phyloP scores from a whole-genome alignment of 2,113 vertebrate species.

The Thalassarche chlororhynchos region DNA sequence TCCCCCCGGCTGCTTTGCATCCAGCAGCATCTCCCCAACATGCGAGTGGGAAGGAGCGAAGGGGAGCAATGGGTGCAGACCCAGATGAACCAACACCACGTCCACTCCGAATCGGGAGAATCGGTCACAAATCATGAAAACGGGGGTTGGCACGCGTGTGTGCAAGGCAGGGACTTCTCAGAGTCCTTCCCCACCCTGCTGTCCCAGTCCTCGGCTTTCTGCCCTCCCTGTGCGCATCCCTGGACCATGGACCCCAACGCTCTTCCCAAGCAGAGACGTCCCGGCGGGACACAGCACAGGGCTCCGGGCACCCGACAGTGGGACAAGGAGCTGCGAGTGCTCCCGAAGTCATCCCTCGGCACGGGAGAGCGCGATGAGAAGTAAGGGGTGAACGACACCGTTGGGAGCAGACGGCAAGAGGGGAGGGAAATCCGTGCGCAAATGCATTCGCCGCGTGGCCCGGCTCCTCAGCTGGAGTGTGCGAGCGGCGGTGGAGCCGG shows the following conservation, averaged over 20 bases:
- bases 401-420: background rate
- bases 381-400: accelerated
- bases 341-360: background rate
- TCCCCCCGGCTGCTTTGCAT: background rate
- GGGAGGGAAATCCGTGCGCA: background rate
- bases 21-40: background rate
- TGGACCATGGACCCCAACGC: accelerated
- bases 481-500: background rate
- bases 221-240: background rate
- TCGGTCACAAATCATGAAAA: too few relatives aligned
- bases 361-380: background rate
- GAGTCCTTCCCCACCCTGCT: background rate
- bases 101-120: accelerated
- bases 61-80: background rate
- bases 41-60: accelerated
- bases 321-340: background rate
- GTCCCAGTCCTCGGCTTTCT: background rate
- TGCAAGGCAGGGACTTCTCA: background rate
- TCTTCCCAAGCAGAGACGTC: background rate
- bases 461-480: background rate
- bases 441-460: background rate
- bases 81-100: background rate
- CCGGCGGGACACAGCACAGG: accelerated
- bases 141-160: accelerated
- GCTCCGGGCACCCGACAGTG: accelerated